These are phyloP conservation scores for Sarcoramphus papa DNA, from an alignment of 2,797 vertebrate genomes.

Conservation along the genomic window DNA sequence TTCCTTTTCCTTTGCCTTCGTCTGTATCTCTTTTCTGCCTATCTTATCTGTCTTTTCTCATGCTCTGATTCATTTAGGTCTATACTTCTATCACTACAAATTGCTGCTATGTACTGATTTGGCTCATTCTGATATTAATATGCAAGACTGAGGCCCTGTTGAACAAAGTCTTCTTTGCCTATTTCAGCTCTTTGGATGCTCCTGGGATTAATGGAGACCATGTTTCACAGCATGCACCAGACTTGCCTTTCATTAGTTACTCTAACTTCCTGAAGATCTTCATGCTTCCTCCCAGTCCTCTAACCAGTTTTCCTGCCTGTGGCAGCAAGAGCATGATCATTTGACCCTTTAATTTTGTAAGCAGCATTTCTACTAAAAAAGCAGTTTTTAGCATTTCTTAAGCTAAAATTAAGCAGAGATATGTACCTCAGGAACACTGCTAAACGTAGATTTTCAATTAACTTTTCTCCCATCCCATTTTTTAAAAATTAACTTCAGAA, in stretches of 20 bases:
- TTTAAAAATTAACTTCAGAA: not conserved
- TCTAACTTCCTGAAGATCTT: not conserved
- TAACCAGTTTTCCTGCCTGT: not conserved
- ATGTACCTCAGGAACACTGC: not conserved
- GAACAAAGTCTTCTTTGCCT: not conserved
- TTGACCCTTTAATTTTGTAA: not conserved
- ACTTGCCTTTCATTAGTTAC: not conserved
- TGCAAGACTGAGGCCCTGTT: not conserved
- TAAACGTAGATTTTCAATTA: not conserved
- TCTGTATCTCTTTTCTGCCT: not conserved
- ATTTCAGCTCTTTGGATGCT: not conserved
- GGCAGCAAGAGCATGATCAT: not conserved
- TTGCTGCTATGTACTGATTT: not conserved
- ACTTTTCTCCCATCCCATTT: not conserved
- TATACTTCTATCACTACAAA: not conserved
- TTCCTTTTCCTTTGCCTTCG: not conserved
- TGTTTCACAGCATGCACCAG: not conserved
- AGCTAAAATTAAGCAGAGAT: not conserved
- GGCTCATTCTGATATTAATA: not conserved
- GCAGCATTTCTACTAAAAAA: not conserved
- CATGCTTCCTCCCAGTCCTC: not conserved
- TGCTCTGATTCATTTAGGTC: not conserved
- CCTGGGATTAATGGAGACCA: not conserved
- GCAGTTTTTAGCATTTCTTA: not conserved
- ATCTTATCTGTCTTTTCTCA: not conserved